Evolutionary conservation across 2,797 vertebrate genomes (phyloP), one percentile per base, ranked within the genome.

Genomic region (Hypotaenidia philippensis): DNA sequence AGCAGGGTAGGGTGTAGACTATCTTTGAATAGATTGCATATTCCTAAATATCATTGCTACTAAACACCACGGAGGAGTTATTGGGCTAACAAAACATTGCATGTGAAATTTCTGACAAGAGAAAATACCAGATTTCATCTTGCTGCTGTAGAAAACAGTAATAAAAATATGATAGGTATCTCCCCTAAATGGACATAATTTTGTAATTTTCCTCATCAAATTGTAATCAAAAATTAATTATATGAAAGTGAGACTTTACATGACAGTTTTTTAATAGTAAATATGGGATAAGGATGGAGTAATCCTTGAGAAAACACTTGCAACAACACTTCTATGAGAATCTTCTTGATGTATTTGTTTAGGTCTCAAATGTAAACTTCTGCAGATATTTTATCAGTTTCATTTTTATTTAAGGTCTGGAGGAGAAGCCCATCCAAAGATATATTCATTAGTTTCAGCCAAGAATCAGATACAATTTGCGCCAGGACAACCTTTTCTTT

Each of bases 121-220:
- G 12, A 75, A 76, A 95, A 26, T 15, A 7, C 47, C 49, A 50
- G 8, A 20, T 49, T 53, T 53, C 38, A 61, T 7, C 9, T 89
- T 53, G 76, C 57, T 56, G 18, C 45, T 63, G 20, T 5, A 59
- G 49, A 87, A 94, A 52, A 10, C 13, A 68, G 34, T 63, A 76
- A 80, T 20, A 83, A 79, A 81, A 92, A 75, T 59, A 36, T 69
- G 13, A 5, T 78, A 69, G 16, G 31, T 70, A 18, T 65, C 80
- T 15, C 18, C 21, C 16, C 47, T 38, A 21, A 86, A 38, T 94
- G 77, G 65, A 81, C 83, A 91, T 94, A 90, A 79, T 93, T 94
- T 86, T 93, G 63, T 70, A 95, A 95, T 88, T 97, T 95, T 94
- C 36, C 47, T 93, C 65, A 91, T 74, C 71, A 96, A 96, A 92